phyloP scores from a whole-genome alignment of 2,888 invertebrate genomes.

The Adineta ricciae region DNA sequence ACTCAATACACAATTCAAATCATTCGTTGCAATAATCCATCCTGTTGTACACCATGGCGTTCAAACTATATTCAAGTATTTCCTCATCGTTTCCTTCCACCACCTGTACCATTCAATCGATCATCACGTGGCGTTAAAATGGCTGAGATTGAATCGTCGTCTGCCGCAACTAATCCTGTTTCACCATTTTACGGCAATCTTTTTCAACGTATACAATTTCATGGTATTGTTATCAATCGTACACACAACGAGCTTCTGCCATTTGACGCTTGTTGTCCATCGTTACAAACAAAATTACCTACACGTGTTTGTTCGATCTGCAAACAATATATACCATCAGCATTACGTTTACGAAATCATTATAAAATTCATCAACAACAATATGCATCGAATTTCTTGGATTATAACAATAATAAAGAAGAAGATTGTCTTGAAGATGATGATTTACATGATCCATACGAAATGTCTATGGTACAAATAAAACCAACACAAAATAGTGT shows the following conservation, averaged over 20 bases:
- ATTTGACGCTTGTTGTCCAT: conserved; percentile 14
- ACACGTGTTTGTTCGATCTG: neutral
- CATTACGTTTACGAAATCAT: neutral
- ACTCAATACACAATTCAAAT: conserved; percentile 19
- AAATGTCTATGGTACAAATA: neutral
- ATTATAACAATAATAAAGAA: conserved; percentile 4
- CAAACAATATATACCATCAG: conserved; percentile 6
- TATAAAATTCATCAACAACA: conserved; percentile 21
- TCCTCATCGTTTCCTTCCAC: conserved; percentile 7
- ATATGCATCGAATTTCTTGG: neutral
- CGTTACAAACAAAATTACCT: neutral
- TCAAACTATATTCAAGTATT: conserved; percentile 17
- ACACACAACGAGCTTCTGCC: neutral
- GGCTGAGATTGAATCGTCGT: neutral
- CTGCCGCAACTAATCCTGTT: neutral
- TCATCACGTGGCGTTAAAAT: neutral
- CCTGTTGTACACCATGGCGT: conserved; percentile 7
- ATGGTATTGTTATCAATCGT: conserved; percentile 20
- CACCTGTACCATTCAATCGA: conserved; percentile 1
- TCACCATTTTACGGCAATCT: conserved; percentile 12
- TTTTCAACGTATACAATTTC: conserved; percentile 20
- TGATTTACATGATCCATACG: neutral
- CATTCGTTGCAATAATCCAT: conserved; percentile 20
- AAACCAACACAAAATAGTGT: neutral
- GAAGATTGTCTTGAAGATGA: neutral